phyloP scores from a whole-genome alignment of 2,888 invertebrate species.

The Ecdyonurus torrentis region DNA sequence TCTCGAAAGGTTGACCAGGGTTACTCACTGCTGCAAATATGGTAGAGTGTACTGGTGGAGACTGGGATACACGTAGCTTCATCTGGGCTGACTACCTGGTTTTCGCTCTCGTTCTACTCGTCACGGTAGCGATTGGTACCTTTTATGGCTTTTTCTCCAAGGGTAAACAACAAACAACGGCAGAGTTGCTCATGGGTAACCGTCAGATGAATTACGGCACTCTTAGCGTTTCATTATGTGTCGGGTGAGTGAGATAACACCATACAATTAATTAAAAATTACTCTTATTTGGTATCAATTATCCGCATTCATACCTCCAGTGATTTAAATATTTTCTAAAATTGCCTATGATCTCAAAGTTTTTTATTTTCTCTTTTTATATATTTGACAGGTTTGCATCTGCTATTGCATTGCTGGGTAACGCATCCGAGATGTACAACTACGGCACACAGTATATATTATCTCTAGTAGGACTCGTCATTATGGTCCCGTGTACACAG shows the following conservation, averaged over 20 bases:
- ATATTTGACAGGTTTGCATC: constrained; percentile 67
- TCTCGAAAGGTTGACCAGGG: too few species aligned
- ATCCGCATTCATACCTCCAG: too few species aligned
- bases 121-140: constrained; percentile 68
- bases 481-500: constrained; percentile 63
- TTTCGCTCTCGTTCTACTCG: constrained; percentile 51
- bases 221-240: constrained; percentile 75
- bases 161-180: constrained; percentile 52
- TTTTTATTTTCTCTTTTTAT: too few species aligned
- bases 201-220: constrained; percentile 74
- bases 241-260: constrained; percentile 53
- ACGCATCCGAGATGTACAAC: constrained; percentile 81
- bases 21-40: too few species aligned
- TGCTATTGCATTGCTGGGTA: constrained; percentile 77
- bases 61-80: constrained; percentile 21
- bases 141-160: constrained; percentile 67
- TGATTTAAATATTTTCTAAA: too few species aligned
- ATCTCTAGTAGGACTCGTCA: constrained; percentile 59
- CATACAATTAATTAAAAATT: too few species aligned
- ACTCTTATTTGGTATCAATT: too few species aligned
- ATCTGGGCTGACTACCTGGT: constrained; percentile 64
- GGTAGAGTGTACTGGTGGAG: neutral
- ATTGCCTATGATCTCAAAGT: too few species aligned
- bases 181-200: constrained; percentile 65
- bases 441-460: constrained; percentile 79